A percentile compares a stretch with the other conserved stretches of the same genome.
These are phyloP conservation scores for Phalera bucephala DNA, from an alignment of 2,888 invertebrate species.

Conservation along the genomic window DNA sequence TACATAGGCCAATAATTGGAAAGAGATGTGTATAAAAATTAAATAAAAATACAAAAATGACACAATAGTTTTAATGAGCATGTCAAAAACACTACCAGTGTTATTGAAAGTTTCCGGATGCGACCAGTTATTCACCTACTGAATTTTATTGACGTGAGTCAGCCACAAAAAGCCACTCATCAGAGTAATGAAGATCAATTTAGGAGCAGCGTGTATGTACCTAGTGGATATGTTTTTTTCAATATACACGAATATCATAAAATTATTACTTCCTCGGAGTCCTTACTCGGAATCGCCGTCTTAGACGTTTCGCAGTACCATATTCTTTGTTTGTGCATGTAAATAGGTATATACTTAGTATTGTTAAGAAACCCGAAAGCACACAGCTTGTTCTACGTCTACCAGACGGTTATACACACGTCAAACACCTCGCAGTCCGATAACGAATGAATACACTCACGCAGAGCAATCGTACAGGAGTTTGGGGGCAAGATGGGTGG, in stretches of 20 bases:
- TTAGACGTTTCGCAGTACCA: too few species aligned
- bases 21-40: conserved; percentile 72
- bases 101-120: conserved; percentile 7
- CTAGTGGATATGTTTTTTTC: background rate
- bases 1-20: conserved; percentile 59
- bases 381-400: too few species aligned
- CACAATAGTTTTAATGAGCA: conserved; percentile 22
- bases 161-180: conserved; percentile 5
- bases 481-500: too few species aligned
- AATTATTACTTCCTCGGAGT: too few species aligned
- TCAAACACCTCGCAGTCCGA: too few species aligned
- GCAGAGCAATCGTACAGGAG: too few species aligned
- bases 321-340: too few species aligned
- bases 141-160: conserved; percentile 3
- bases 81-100: background rate
- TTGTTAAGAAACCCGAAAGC: too few species aligned
- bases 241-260: background rate
- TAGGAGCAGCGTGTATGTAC: conserved; percentile 1
- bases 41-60: conserved; percentile 55
- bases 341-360: too few species aligned
- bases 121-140: conserved; percentile 3
- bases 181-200: conserved; percentile 6
- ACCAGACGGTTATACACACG: too few species aligned
- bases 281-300: too few species aligned
- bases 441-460: too few species aligned